phyloP scores from a whole-genome alignment of 2,888 invertebrate species.

The Hirtodrosophila trivittata region DNA sequence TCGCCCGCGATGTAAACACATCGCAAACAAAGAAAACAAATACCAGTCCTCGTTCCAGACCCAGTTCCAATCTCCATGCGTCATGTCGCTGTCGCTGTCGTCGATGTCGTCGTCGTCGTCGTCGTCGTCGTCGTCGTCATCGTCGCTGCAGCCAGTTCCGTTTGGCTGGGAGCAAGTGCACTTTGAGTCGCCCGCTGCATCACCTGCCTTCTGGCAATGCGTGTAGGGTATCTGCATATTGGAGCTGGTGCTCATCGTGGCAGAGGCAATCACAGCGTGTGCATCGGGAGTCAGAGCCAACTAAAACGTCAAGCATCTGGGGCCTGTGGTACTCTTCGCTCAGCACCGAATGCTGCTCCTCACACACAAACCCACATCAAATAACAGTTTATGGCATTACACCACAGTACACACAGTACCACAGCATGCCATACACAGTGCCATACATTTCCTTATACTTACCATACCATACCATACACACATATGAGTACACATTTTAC shows the following conservation, averaged over 20 bases:
- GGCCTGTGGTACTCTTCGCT: slow-evolving; percentile 24
- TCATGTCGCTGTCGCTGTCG: slow-evolving; percentile 48
- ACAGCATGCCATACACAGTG: slow-evolving; percentile 46
- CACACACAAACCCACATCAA: slow-evolving; percentile 69
- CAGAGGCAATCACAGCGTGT: slow-evolving; percentile 9
- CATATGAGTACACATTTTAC: slow-evolving; percentile 17
- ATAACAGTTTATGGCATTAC: slow-evolving; percentile 71
- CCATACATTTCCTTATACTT: slow-evolving; percentile 54
- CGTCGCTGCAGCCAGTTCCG: slow-evolving; percentile 23
- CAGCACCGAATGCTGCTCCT: slow-evolving; percentile 22
- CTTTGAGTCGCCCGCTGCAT: slow-evolving; percentile 31
- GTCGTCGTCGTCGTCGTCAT: slow-evolving; percentile 12
- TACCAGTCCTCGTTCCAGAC: slow-evolving; percentile 37
- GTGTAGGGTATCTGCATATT: slow-evolving; percentile 20
- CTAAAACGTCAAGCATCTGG: slow-evolving; percentile 43
- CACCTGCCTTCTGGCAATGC: slow-evolving; percentile 30
- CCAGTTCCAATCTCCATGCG: slow-evolving; percentile 38
- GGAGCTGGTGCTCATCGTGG: background rate
- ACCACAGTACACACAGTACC: slow-evolving; percentile 32
- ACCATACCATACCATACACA: background rate
- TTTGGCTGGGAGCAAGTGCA: slow-evolving; percentile 26
- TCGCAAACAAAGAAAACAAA: slow-evolving; percentile 65
- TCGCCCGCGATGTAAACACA: slow-evolving; percentile 71
- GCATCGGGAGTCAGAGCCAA: slow-evolving; percentile 7
- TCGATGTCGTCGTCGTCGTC: slow-evolving; percentile 25